Evolutionary conservation across 2,888 invertebrate species (phyloP).

Genomic region (Augiades crinisus): DNA sequence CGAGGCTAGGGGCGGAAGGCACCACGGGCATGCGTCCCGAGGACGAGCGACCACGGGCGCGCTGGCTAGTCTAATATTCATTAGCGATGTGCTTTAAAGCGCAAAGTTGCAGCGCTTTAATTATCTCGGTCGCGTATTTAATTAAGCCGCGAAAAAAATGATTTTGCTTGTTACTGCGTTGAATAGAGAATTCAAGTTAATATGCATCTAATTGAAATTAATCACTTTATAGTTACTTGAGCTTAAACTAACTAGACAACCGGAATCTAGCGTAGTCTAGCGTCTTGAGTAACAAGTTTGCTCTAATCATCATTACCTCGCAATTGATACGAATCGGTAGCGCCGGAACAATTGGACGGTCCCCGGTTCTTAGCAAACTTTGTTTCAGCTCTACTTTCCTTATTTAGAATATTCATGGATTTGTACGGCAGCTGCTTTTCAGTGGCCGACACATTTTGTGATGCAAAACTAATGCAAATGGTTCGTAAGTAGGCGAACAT

Average conservation of each 20-base stretch:
- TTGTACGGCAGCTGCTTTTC: not conserved
- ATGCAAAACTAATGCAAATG: not conserved
- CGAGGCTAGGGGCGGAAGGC: not conserved
- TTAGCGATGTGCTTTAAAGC: no score
- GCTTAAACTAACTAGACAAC: no score
- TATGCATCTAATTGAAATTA: no score
- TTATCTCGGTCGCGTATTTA: not conserved
- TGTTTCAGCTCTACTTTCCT: not conserved
- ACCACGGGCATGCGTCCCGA: no score
- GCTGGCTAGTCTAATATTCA: not conserved
- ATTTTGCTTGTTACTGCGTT: no score
- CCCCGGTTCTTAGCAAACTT: not conserved
- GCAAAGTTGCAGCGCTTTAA: no score
- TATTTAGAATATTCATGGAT: not conserved
- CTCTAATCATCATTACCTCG: not conserved
- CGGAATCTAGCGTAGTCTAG: no score
- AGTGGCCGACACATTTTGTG: not conserved
- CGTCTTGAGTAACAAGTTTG: no score
- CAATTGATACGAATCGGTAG: not conserved
- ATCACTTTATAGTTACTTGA: no score
- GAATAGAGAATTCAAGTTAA: no score
- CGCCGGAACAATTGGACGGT: not conserved
- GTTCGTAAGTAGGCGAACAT: no score
- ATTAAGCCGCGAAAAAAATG: not conserved
- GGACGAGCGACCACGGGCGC: no score